A percentile compares a stretch with the other conserved stretches of the same genome.
Evolutionary conservation across 2,797 vertebrate genomes (phyloP).

Genomic region (Ctenopoma multispine): DNA sequence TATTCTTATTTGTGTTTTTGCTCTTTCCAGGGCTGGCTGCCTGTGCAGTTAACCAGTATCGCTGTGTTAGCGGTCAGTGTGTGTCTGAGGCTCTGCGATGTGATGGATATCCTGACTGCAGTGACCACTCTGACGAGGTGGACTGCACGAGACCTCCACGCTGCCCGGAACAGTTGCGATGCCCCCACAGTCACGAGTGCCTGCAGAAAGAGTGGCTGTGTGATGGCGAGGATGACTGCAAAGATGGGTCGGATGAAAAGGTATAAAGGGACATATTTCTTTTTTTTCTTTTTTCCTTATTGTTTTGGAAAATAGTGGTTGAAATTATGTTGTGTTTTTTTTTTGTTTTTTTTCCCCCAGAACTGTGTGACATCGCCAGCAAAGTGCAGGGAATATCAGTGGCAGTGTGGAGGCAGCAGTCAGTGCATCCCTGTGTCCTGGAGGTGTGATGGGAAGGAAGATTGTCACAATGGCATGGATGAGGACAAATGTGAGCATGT

Average conservation of each 20-base stretch:
- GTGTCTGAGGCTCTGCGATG: conserved; percentile 85
- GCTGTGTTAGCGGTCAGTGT: conserved; percentile 89
- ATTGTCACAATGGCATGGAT: conserved; percentile 88
- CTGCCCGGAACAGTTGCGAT: conserved; percentile 81
- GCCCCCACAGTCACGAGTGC: conserved; percentile 86
- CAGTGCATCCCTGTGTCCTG: conserved; percentile 88
- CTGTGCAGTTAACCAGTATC: conserved; percentile 80
- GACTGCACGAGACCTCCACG: conserved; percentile 80
- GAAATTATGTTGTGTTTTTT: conserved; percentile 19
- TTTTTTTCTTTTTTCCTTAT: not conserved
- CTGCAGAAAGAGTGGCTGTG: conserved; percentile 90
- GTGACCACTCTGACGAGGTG: conserved; percentile 89
- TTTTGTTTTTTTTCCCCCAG: too few species aligned
- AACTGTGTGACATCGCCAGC: conserved; percentile 70
- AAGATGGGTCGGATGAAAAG: conserved; percentile 90
- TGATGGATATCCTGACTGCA: conserved; percentile 90
- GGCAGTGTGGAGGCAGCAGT: conserved; percentile 80
- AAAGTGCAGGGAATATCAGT: conserved; percentile 83
- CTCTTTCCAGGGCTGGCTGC: conserved; percentile 66
- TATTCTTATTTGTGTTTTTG: not conserved
- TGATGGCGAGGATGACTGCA: conserved; percentile 89
- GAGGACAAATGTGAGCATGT: conserved; percentile 86
- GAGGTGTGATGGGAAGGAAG: conserved; percentile 88
- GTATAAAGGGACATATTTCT: conserved; percentile 63
- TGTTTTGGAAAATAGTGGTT: not conserved